Base-by-base conservation (phyloP, 2,113 vertebrate species). In the Cryptotis parvus region DNA sequence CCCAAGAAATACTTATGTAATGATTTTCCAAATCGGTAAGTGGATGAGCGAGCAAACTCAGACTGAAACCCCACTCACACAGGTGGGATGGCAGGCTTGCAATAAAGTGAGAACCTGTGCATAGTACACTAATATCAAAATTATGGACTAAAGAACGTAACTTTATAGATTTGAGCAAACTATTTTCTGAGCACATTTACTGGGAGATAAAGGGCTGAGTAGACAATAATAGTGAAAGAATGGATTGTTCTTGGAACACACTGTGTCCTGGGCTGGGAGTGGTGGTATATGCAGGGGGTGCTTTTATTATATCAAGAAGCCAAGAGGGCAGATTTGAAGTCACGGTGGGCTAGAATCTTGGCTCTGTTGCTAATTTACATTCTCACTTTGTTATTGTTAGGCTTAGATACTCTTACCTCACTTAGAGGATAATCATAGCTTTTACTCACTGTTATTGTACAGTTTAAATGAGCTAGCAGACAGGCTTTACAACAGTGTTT, bases 121-220 rank as follows among this genome's bases (percentile, higher is more conserved):
- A 0, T 27, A n/a, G n/a, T n/a, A 15, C 12, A 31, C 2, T 24
- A 6, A 76, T 2, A 9, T 27, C 26, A 49, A 31, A 3, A 29
- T 68, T 14, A 45, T 0, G 0, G 26, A 33, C 12, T 31, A 24
- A 68, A 69, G 33, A 77, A 80, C 35, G 14, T 1, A 8, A 10
- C 16, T 80, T 79, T 22, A 20, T 1, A 31, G 29, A 16, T n/a
- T 2, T 82, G 41, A 33, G 35, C 33, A 31, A 89, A 37, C 12
- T 31, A 12, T 27, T 35, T 86, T 80, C 27, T n/a, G 3, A 75
- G 20, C 11, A 41, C 11, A 3, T 6, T 58, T 24, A 4, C 49
- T 0, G 4, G 81, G 52, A 69, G 39, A 27, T 2, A 37, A 66
- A 7, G n/a, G 35, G n/a, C 22, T 18, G 14, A 10, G 43, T 11